Base-by-base conservation (phyloP, 2,113 vertebrate genomes). In the Clarias magur region DNA sequence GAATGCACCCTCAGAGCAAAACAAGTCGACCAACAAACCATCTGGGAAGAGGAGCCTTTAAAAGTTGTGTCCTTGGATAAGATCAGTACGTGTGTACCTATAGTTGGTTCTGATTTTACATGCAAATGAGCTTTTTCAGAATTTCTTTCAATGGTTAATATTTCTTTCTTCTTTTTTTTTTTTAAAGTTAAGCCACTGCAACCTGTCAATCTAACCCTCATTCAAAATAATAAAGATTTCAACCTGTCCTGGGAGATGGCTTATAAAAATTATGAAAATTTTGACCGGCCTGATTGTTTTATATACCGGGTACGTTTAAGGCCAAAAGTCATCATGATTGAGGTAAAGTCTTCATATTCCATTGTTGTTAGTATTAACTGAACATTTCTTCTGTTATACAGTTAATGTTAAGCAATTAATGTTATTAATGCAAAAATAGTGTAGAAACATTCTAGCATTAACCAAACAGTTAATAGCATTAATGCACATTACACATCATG, bases 191-290 rank as follows among this genome's bases (percentile, higher is more conserved):
- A 97, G 90, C 93, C 93, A 0, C 57, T 82, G 19, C 89, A 96
- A 30, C 97, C 97, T 0, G 92, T 92, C 86, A 93, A 97, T 27
- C 91, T 98, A 85, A 94, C 81, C 0, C 92, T 96, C 76, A 82
- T 87, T 23, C 75, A 92, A 83, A 88, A 76, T 0, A 87, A 90
- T 0, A 54, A 34, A 0, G 88, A 70, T 30, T 96, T 95, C 88
- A 97, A 96, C 89, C 42, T 99, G 91, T 95, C 96, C 12, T 99
- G 98, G 98, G 86, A 93, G 80, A 93, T 93, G 2, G 54, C 8
- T 53, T 92, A 94, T 11, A 30, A 82, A 1, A 23, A 84, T 0
- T 0, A 87, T 5, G 16, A 65, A n/a, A 73, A 75, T n/a, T 3
- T 85, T 0, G 88, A 54, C 62, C 83, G 90, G 16, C 34, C 89